Evolutionary conservation across 30 jellyfish, hydroid and myxozoan genomes (phyloP), one percentile per base, ranked within the genome.

Genomic region (Aurelia aurita): DNA sequence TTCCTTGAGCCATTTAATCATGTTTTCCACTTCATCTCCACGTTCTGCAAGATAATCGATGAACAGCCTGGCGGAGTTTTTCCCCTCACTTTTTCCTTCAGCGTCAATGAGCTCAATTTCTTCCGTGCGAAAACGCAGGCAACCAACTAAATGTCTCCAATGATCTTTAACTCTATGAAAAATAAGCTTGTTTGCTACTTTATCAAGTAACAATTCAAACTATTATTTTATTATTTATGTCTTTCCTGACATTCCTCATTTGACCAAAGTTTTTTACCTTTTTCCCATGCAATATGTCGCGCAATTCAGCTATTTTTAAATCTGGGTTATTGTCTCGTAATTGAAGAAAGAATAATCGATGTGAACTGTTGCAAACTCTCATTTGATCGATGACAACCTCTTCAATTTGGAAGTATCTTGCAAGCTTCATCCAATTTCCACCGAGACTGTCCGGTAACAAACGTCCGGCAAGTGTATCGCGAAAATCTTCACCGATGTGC

Each of bases 101-200:
- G 14, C 20, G 51, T 26, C 64, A 32, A 74, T 74, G 6, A 14
- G 43, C 19, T 74, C 86, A 5, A 74, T 39, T 14, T 49, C 47
- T 18, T 28, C 10, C n/a, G 74, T 58, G 15, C 28, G 19, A 16
- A 22, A 74, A 58, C 46, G 22, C 22, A 74, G 20, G 55, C 34
- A 73, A 16, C 86, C 72, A 1, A 66, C 86, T 53, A 74, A 61
- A 10, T 74, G 62, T 25, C 75, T 74, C 86, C 86, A 74, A 35
- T 19, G 16, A 12, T 76, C 86, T 54, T 59, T 25, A 4, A 31
- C 31, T 7, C 22, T 19, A 19, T 74, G 43, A 39, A 59, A n/a
- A 22, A 58, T 55, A 22, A 74, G 63, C 60, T 45, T 28, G 43
- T 74, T 76, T 7, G 86, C 86, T 12, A 74, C 74, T 26, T 74